phyloP scores from a whole-genome alignment of 2,797 vertebrate species.

The Amblyraja radiata region DNA sequence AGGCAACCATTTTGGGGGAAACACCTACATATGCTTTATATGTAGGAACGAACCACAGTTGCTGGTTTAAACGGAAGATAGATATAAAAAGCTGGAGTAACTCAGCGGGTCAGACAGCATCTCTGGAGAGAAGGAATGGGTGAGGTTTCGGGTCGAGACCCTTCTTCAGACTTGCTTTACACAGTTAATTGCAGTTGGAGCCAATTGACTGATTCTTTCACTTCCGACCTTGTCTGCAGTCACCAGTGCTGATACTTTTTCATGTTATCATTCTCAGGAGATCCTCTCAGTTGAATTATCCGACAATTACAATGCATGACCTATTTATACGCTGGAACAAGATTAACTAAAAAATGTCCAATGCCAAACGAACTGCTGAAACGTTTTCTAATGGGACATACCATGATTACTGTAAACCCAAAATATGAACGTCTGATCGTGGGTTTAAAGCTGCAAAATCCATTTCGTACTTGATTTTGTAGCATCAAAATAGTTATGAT shows the following conservation, averaged over 20 bases:
- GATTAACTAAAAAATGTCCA: neutral
- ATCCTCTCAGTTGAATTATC: neutral
- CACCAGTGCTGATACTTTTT: neutral
- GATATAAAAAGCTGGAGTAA: too few relatives aligned
- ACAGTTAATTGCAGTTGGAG: neutral
- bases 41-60: too few relatives aligned
- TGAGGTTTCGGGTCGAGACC: too few relatives aligned
- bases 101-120: too few relatives aligned
- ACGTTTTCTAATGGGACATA: neutral
- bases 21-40: too few relatives aligned
- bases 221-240: neutral
- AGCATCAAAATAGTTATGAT: neutral
- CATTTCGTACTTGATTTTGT: conserved; percentile 5
- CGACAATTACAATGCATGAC: neutral
- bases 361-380: neutral
- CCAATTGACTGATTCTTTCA: neutral
- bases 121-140: too few relatives aligned
- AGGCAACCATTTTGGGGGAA: too few relatives aligned
- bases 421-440: neutral
- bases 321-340: neutral
- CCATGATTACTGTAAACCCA: neutral
- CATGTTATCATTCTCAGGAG: neutral
- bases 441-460: neutral
- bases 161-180: too few relatives aligned
- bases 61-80: too few relatives aligned